A percentile compares a stretch with the other conserved stretches of the same genome.
Evolutionary conservation across 1,140 invertebrate species (phyloP).

Genomic region (Zaprionus ghesquierei): DNA sequence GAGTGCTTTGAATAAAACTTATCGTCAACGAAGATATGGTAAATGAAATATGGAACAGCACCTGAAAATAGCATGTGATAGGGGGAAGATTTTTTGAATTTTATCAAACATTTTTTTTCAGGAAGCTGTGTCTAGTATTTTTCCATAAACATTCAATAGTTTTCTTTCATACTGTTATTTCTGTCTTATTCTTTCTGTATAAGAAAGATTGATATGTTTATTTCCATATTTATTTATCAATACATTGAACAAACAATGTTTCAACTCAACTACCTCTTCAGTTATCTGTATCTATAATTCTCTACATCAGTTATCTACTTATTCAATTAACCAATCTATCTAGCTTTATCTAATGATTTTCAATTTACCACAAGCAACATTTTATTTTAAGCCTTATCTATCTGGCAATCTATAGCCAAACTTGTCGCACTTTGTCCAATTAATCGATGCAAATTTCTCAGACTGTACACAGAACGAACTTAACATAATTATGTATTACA

Average conservation of each 20-base stretch:
- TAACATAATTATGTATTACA: slow-evolving; percentile 2
- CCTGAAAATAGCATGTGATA: background rate
- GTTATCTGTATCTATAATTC: background rate
- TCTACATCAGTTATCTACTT: background rate
- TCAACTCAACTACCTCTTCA: no score
- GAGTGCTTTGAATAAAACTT: background rate
- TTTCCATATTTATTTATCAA: no score
- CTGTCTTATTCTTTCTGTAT: no score
- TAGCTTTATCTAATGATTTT: background rate
- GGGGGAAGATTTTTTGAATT: background rate
- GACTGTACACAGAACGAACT: background rate
- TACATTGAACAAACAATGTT: no score
- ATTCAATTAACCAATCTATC: background rate
- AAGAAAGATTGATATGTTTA: no score
- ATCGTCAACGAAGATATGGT: background rate
- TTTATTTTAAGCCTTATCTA: background rate
- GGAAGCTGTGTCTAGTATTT: no score
- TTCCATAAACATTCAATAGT: no score
- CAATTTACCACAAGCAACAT: background rate
- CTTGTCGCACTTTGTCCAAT: slow-evolving; percentile 17
- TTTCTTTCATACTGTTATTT: no score
- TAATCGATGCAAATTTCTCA: slow-evolving; percentile 22
- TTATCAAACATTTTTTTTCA: background rate
- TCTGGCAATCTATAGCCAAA: background rate
- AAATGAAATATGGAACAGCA: background rate